Base-by-base conservation (phyloP, 2,888 invertebrate genomes). In the Epirrita christyi region DNA sequence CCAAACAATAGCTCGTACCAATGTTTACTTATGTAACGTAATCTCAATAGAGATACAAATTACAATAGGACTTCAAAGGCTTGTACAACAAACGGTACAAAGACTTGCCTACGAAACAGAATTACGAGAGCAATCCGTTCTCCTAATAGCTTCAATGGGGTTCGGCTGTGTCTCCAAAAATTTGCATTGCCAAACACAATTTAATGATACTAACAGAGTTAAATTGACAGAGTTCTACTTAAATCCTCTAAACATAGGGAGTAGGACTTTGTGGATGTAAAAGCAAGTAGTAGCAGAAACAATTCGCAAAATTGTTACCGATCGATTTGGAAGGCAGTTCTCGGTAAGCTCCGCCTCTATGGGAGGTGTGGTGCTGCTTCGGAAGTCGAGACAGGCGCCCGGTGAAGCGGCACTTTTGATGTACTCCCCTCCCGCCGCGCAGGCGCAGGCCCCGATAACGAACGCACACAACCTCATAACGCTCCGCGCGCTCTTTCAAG, bases 401-500 rank as follows among this genome's bases (percentile, higher is more conserved):
- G 75, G 67, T 72, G 72, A 58, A 69, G 88, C 91, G 92, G 92
- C 68, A 63, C 80, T 75, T 93, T 92, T 93, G 88, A 90, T 84
- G 66, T 78, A 70, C 78, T 77, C 81, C 75, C 79, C 78, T 77
- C 75, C 73, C 67, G 57, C 63, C 72, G 69, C 76, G 83, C 87
- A 81, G 73, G 83, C 88, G 81, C 81, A 79, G 70, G 72, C 79
- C 80, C 65, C 76, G 86, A 87, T 85, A 86, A 72, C 83, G 68
- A 83, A 90, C 91, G 85, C 91, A 90, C 90, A 89, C 91, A 85
- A 74, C 72, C 88, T 84, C 91, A 92, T 88, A 87, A 82, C 83
- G 83, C 87, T 84, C 81, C 86, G 88, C 85, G 92, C 86, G 86
- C 89, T 89, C 91, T 80, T 73, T 72, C 85, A 83, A 88, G 88